A percentile compares a stretch with the other conserved stretches of the same genome.
These are phyloP conservation scores for Gambusia yucatana DNA, from an alignment of 2,797 vertebrate genomes.

Conservation along the genomic window DNA sequence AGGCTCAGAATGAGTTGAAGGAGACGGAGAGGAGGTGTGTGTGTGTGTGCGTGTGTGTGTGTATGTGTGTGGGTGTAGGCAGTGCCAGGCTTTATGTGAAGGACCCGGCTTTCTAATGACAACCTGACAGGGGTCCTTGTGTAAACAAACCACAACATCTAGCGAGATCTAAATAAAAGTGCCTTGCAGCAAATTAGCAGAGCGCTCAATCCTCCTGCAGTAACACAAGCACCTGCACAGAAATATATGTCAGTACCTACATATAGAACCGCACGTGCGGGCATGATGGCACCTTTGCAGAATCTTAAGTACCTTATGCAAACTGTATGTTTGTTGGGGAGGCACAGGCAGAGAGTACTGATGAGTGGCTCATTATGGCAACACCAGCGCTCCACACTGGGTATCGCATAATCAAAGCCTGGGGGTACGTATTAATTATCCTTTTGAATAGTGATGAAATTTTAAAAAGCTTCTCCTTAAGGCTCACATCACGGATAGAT, in stretches of 20 bases:
- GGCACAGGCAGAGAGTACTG: constrained; percentile 88
- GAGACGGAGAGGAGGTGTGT: background rate
- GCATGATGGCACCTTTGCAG: constrained; percentile 79
- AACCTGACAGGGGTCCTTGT: constrained; percentile 85
- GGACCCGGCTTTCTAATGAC: constrained; percentile 81
- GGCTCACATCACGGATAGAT: constrained; percentile 96
- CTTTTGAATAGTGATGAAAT: constrained; percentile 99
- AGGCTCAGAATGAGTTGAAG: constrained; percentile 30
- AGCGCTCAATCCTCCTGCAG: constrained; percentile 76
- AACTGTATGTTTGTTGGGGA: constrained; percentile 88
- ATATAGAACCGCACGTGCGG: constrained; percentile 24
- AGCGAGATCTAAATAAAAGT: constrained; percentile 82
- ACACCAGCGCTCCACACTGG: constrained; percentile 90
- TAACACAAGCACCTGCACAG: constrained; percentile 21
- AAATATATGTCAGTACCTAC: constrained; percentile 43
- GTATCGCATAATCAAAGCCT: constrained; percentile 99
- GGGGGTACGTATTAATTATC: constrained; percentile 99
- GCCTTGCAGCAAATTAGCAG: constrained; percentile 89
- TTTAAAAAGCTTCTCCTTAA: constrained; percentile 99
- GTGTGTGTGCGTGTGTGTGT: constrained; percentile 4
- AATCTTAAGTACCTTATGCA: constrained; percentile 93
- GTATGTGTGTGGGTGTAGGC: constrained; percentile 42
- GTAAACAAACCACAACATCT: constrained; percentile 91
- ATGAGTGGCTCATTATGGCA: constrained; percentile 98
- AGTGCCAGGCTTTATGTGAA: constrained; percentile 72